Evolutionary conservation across 2,797 vertebrate species (phyloP), one percentile per base, ranked within the genome.

Genomic region (Tapirus indicus): DNA sequence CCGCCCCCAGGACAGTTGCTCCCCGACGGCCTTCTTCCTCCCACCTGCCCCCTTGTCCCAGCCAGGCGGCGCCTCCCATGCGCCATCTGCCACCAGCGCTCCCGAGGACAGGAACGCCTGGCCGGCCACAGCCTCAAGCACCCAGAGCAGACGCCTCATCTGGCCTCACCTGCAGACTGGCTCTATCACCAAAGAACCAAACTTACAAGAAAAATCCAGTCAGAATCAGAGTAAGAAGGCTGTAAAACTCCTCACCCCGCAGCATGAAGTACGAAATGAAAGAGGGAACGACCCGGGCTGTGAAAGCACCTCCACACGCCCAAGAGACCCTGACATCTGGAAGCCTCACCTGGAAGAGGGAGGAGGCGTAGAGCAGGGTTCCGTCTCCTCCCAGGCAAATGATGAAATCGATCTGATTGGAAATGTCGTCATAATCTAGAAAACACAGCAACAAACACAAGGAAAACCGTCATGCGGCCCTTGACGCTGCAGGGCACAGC

Each of bases 321-420:
- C 4, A 1, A 0, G 10, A 20, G 47, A 47, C 47, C 47, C 47
- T 47, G 47, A 47, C 38, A 9, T 8, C 41, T 4, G 10, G 6
- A 4, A 21, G 94, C 97, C 83, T 92, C 98, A 99, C 99, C 99
- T 99, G 99, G 97, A 99, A 99, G 35, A 99, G 99, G 0, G 99
- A 99, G 35, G 99, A 99, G 0, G 99, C 99, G 3, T 99, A 99
- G 6, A 99, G 99, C 41, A 99, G 98, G 54, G 99, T 99, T 93
- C 99, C 99, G 8, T 99, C 99, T 91, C 99, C 99, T 23, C 99
- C 99, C 5, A 99, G 99, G 98, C 99, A 99, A 94, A 99, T 99
- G 98, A 99, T 99, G 91, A 99, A 99, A 97, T 99, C 99, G 4
- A 99, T 99, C 79, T 99, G 99, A 92, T 99, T 99, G 89, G 99